Conservation (phyloP, 2,797 vertebrate species). For the Lutjanus campechanus region DNA sequence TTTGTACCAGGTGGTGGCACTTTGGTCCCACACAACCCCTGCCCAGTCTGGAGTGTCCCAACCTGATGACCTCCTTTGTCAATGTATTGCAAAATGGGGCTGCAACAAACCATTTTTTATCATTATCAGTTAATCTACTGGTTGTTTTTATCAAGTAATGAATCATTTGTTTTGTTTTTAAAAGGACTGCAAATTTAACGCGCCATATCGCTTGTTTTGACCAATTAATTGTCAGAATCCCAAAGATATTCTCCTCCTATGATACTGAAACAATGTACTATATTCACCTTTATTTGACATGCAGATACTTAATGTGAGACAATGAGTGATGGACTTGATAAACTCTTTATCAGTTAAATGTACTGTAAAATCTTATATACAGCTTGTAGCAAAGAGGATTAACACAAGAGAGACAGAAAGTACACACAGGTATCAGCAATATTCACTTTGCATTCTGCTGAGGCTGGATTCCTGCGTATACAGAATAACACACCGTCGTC, state of each 20-base stretch:
- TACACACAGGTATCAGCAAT: slow-evolving; percentile 13
- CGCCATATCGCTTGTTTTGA: not conserved
- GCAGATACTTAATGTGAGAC: not conserved
- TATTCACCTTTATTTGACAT: not conserved
- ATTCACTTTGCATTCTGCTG: slow-evolving; percentile 62
- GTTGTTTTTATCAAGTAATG: not conserved
- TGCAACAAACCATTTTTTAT: not conserved
- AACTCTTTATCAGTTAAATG: not conserved
- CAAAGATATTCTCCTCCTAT: not conserved
- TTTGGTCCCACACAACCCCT: slow-evolving; percentile 46
- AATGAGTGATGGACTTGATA: not conserved
- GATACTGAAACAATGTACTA: not conserved
- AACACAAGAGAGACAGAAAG: not conserved
- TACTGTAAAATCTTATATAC: not conserved
- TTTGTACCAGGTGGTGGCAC: slow-evolving; percentile 75
- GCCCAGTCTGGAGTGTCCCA: not conserved
- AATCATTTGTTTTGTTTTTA: not conserved
- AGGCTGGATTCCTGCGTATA: slow-evolving; percentile 50
- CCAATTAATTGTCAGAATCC: not conserved
- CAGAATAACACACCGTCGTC: slow-evolving; percentile 30
- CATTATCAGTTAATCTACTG: not conserved
- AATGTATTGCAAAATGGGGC: not conserved
- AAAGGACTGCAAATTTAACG: not conserved
- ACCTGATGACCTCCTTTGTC: not conserved
- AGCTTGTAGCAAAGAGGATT: slow-evolving; percentile 1